These are phyloP conservation scores for Imbricaverruca yamaguchii DNA, from an alignment of 2,888 invertebrate species.

Conservation along the genomic window DNA sequence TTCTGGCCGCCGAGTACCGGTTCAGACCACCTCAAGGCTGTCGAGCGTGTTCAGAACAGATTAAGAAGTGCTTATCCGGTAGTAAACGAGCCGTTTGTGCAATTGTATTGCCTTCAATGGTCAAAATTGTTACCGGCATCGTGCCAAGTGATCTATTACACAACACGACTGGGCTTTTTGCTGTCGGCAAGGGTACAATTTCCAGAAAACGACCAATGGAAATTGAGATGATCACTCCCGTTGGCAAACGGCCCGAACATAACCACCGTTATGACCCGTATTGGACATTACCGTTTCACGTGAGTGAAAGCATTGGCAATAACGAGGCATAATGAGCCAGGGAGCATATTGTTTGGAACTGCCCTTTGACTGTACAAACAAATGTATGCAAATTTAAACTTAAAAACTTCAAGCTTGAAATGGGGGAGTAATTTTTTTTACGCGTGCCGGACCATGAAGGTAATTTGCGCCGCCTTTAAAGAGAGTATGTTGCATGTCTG, in stretches of 20 bases:
- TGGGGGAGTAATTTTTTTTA: too few species aligned
- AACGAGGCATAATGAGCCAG: neutral
- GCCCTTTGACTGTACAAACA: too few species aligned
- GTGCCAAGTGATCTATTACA: neutral
- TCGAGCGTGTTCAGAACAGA: neutral
- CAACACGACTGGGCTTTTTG: neutral
- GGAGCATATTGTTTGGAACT: too few species aligned
- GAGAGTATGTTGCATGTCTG: too few species aligned
- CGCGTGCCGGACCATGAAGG: too few species aligned
- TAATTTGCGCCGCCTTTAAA: too few species aligned
- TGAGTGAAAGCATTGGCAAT: neutral
- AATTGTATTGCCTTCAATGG: neutral
- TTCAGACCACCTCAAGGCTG: neutral
- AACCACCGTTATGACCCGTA: neutral
- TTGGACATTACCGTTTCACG: neutral
- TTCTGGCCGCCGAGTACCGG: too few species aligned
- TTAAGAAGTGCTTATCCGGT: neutral
- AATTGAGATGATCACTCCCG: neutral
- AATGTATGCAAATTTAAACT: too few species aligned
- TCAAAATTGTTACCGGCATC: neutral
- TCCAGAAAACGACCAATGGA: neutral
- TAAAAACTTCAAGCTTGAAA: too few species aligned
- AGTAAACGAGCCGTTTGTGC: neutral
- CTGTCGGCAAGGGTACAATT: neutral
- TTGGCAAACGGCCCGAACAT: neutral